Conservation (phyloP, 2,888 invertebrate species). For the Amblyjoppa fuscipennis region DNA sequence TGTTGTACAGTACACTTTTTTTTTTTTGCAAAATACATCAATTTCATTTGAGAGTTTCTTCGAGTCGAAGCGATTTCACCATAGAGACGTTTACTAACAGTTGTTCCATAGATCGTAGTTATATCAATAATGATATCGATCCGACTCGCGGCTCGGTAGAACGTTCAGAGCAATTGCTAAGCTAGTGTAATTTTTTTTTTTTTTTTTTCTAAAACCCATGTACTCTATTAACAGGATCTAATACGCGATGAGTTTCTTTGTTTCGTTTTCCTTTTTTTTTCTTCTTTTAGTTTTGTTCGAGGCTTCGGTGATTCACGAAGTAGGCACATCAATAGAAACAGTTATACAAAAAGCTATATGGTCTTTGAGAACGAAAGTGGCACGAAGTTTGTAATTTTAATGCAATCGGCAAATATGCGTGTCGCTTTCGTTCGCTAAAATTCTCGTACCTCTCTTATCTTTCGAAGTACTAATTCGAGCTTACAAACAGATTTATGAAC, state of each 20-base stretch:
- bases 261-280: slow-evolving; percentile 4
- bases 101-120: neutral
- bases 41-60: slow-evolving; percentile 58
- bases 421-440: slow-evolving; percentile 38
- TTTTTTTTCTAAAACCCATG: slow-evolving; percentile 24
- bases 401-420: neutral
- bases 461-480: slow-evolving; percentile 58
- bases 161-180: slow-evolving; percentile 49
- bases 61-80: slow-evolving; percentile 42
- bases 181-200: slow-evolving; percentile 36
- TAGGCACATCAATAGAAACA: slow-evolving; percentile 69
- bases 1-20: slow-evolving; percentile 78
- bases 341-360: slow-evolving; percentile 68
- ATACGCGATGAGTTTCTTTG: slow-evolving; percentile 35
- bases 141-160: slow-evolving; percentile 32
- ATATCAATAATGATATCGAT: neutral
- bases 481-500: slow-evolving; percentile 66
- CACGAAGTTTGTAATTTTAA: neutral
- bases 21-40: slow-evolving; percentile 75
- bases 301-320: slow-evolving; percentile 64
- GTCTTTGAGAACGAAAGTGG: slow-evolving; percentile 39
- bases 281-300: slow-evolving; percentile 39
- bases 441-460: slow-evolving; percentile 36
- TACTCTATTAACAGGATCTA: slow-evolving; percentile 52
- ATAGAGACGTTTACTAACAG: neutral